Base-by-base conservation (phyloP, 2,113 vertebrate genomes). In the Neodon shergylaensis region DNA sequence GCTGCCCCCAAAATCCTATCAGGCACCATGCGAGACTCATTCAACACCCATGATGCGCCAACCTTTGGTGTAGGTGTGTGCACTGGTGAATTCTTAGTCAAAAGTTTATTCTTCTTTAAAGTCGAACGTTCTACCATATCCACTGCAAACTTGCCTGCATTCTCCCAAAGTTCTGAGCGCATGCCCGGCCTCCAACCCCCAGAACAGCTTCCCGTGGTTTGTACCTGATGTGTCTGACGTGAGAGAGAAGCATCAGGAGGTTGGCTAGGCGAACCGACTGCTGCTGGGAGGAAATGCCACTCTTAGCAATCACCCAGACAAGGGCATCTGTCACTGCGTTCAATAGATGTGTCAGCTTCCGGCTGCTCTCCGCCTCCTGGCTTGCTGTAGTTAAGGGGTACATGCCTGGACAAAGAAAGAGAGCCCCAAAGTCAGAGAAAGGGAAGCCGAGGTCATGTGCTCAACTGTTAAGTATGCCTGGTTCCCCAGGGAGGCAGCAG, bases 181-280 rank as follows among this genome's bases (percentile, higher is more conserved):
- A 14, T 9, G 3, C 49, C 2, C 17, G 10, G 26, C 68, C 54
- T 70, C 4, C 44, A 6, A 36, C 12, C 31, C 6, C 26, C 0
- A 21, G 14, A 36, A 22, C 26, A 19, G 54, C 39, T 11, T 26
- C 65, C 58, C 6, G 1, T 3, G 6, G 42, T 5, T 1, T 0
- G 7, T 99, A 99, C 99, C 99, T 99, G 97, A 99, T 98, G 0
- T 99, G 99, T n/a, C 99, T 98, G 96, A 99, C 98, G 0, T 99
- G 99, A 26, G 99, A 99, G 2, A 99, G 99, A 81, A 99, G 98
- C 99, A 99, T 99, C 96, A 99, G 97, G 88, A 99, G 97, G 54
- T 99, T 99, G 12, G 99, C 99, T 83, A 99, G 98, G 5, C 99
- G 99, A 0, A 99, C 97, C 0, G 99, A 99, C 98, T 99, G 99